A percentile compares a stretch with the other conserved stretches of the same genome.
Evolutionary conservation across 2,113 vertebrate genomes (phyloP).

Genomic region (Hyaena hyaena): DNA sequence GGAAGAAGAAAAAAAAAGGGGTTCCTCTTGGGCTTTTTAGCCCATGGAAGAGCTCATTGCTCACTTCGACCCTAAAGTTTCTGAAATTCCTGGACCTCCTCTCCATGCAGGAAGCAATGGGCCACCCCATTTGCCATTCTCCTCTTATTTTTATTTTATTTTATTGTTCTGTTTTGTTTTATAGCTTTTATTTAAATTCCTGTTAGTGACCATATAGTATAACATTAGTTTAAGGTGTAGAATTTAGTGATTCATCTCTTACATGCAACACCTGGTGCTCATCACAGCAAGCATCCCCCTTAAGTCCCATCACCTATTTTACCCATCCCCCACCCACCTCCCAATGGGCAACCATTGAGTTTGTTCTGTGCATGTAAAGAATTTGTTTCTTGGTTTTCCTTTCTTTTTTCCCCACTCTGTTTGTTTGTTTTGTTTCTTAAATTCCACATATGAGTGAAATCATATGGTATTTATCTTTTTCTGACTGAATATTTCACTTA

Average conservation of each 20-base stretch:
- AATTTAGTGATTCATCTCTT: background rate
- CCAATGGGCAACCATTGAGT: background rate
- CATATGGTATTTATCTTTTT: background rate
- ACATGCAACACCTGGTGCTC: background rate
- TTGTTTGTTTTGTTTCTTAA: background rate
- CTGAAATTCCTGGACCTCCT: background rate
- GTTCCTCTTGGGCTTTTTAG: background rate
- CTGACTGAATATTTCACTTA: background rate
- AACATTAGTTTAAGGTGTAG: background rate
- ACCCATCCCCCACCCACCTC: background rate
- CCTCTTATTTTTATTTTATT: background rate
- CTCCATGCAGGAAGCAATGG: background rate
- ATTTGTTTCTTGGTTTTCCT: background rate
- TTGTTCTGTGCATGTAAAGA: background rate
- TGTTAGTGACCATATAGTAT: background rate
- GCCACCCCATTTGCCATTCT: accelerated
- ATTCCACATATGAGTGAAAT: background rate
- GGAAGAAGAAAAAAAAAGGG: background rate
- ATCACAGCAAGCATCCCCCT: background rate
- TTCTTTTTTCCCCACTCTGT: background rate
- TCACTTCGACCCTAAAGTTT: background rate
- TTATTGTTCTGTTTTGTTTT: too few relatives aligned
- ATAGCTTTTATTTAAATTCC: background rate
- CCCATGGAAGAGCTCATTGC: background rate
- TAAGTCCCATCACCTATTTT: background rate